Evolutionary conservation across 2,113 vertebrate genomes (phyloP).

Genomic region (Epinephelus fuscoguttatus): DNA sequence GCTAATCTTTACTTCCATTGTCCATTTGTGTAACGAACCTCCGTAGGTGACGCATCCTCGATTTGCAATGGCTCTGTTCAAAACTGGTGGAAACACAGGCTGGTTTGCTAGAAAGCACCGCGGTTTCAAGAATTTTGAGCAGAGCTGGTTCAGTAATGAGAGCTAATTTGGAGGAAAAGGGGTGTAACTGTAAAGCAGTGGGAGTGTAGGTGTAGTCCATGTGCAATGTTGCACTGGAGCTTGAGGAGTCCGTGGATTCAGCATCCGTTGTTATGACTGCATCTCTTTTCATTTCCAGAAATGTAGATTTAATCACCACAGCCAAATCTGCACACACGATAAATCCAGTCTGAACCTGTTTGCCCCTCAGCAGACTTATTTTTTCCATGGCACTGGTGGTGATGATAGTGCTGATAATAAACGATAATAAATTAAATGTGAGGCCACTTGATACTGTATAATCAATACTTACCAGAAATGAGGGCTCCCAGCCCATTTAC

Average conservation of each 20-base stretch:
- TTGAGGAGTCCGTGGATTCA: conserved; percentile 58
- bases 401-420: conserved; percentile 48
- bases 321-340: conserved; percentile 37
- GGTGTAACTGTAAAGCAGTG: conserved; percentile 47
- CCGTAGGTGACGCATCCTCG: no score
- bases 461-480: conserved; percentile 58
- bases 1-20: no score
- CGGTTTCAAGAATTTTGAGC: no score
- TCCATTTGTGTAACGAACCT: no score
- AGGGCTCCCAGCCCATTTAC: conserved; percentile 45
- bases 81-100: no score
- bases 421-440: conserved; percentile 54
- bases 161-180: no score
- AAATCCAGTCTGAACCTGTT: conserved; percentile 23
- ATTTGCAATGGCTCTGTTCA: no score
- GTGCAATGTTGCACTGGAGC: conserved; percentile 34
- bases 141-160: no score
- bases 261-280: conserved; percentile 60
- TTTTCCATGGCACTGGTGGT: neutral
- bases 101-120: no score
- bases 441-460: conserved; percentile 37
- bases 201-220: conserved; percentile 54
- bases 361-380: conserved; percentile 36
- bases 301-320: conserved; percentile 47
- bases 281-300: conserved; percentile 51